Conservation (phyloP, 1,140 invertebrate species). For the Arion vulgaris region DNA sequence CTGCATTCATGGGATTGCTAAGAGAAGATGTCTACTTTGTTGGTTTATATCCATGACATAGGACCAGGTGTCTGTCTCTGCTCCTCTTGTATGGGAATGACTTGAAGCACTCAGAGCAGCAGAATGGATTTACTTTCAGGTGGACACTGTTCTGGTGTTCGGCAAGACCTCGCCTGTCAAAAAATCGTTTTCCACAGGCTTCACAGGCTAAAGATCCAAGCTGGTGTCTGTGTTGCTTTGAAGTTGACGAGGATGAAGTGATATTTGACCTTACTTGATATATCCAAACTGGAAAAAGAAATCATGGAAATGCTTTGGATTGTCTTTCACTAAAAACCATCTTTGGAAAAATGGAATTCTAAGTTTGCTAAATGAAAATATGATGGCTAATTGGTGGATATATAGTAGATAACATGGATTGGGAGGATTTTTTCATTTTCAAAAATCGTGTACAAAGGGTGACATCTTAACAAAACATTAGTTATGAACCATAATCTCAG, state of each 20-base stretch:
- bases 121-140: constrained; percentile 13
- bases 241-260: background rate
- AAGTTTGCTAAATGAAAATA: no score
- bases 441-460: no score
- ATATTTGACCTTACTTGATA: constrained; percentile 6
- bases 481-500: no score
- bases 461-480: no score
- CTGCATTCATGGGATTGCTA: background rate
- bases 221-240: background rate
- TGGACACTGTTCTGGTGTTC: constrained; percentile 32
- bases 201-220: constrained; percentile 5
- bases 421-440: no score
- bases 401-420: no score
- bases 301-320: constrained; percentile 2
- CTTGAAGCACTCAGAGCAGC: constrained; percentile 3
- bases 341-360: background rate
- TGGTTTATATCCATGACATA: constrained; percentile 1
- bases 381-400: no score
- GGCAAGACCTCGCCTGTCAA: background rate
- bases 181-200: constrained; percentile 8
- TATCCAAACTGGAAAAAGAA: background rate
- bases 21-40: background rate
- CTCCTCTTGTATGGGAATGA: constrained; percentile 27
- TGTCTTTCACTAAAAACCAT: background rate
- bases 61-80: constrained; percentile 2